phyloP scores from a whole-genome alignment of 1,140 invertebrate genomes.

The Ganaspis sp. region DNA sequence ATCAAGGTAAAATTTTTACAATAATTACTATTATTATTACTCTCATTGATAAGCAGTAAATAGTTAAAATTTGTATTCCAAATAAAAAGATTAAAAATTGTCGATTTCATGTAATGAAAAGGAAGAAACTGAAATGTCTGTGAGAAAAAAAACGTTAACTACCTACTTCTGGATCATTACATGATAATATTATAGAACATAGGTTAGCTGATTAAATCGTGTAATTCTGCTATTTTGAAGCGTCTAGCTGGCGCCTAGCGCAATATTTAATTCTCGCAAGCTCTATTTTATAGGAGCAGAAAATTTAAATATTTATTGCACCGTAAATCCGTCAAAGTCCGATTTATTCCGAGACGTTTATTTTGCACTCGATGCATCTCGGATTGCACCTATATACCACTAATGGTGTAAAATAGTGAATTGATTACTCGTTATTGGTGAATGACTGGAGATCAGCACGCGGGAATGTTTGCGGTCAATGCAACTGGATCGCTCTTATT shows the following conservation, averaged over 20 bases:
- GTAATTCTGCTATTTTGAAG: slow-evolving; percentile 58
- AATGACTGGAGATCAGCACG: slow-evolving; percentile 4
- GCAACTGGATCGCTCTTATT: slow-evolving; percentile 27
- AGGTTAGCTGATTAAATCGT: slow-evolving; percentile 46
- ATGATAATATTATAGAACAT: slow-evolving; percentile 34
- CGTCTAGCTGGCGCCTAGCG: slow-evolving; percentile 62
- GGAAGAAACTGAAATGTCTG: background rate
- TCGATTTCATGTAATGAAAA: too few relatives aligned
- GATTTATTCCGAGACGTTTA: slow-evolving; percentile 15
- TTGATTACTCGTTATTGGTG: slow-evolving; percentile 24
- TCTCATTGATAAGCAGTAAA: too few relatives aligned
- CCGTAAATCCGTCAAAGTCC: slow-evolving; percentile 7
- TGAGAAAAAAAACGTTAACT: background rate
- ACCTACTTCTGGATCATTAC: background rate
- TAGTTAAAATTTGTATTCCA: too few relatives aligned
- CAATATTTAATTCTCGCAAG: slow-evolving; percentile 56
- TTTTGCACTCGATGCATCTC: slow-evolving; percentile 20
- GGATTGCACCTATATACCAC: background rate
- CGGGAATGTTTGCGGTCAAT: slow-evolving; percentile 24
- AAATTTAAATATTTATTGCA: slow-evolving; percentile 62
- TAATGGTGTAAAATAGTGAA: slow-evolving; percentile 1
- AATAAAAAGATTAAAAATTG: too few relatives aligned
- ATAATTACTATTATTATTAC: too few relatives aligned
- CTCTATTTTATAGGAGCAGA: slow-evolving; percentile 48
- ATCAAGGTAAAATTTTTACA: too few relatives aligned